Conservation (phyloP, 2,888 invertebrate genomes). For the Chironomus riparius region DNA sequence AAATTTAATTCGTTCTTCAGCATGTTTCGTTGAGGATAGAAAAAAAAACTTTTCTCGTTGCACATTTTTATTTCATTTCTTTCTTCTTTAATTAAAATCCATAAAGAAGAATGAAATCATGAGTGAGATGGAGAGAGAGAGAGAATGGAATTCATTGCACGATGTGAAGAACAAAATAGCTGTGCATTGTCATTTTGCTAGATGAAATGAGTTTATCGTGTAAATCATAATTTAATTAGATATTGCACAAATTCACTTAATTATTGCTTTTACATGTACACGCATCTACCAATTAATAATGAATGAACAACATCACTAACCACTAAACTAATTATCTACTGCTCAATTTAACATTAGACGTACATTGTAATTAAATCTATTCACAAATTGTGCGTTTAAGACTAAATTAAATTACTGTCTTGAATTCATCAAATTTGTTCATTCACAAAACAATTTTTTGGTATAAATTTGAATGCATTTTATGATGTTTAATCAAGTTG, state of each 20-base stretch:
- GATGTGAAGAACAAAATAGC: neutral
- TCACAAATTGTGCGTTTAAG: neutral
- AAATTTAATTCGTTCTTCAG: too few species aligned
- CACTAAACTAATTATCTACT: neutral
- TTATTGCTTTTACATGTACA: conserved; percentile 1
- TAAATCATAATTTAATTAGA: neutral
- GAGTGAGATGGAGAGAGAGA: too few species aligned
- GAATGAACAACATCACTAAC: neutral
- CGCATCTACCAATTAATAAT: neutral
- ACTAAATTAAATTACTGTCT: neutral
- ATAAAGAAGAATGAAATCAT: too few species aligned
- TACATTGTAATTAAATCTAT: neutral
- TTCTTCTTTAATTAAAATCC: too few species aligned
- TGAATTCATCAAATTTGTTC: too few species aligned
- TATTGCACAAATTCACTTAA: neutral
- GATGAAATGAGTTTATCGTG: neutral
- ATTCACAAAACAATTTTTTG: too few species aligned
- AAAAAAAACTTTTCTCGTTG: too few species aligned
- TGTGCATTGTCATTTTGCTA: neutral
- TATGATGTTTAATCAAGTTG: too few species aligned
- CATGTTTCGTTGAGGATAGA: too few species aligned
- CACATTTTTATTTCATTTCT: too few species aligned
- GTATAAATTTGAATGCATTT: too few species aligned
- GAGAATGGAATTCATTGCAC: neutral
- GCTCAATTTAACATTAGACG: neutral